A percentile compares a stretch with the other conserved stretches of the same genome.
phyloP scores from a whole-genome alignment of 2,888 invertebrate species.

The Chrysolina americana region DNA sequence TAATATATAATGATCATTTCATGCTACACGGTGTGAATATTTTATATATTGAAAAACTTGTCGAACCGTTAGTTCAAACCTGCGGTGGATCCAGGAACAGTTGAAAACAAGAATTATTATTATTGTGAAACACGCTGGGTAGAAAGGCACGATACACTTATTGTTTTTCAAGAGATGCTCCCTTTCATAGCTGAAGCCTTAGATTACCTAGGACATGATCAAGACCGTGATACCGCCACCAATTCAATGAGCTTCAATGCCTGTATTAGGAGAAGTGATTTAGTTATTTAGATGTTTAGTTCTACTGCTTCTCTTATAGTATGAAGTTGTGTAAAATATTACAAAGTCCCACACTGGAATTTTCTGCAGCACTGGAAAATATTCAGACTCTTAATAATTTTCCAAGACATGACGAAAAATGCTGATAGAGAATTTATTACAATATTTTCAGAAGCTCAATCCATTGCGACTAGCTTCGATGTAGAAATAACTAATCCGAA shows the following conservation, averaged over 20 bases:
- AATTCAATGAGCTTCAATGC: neutral
- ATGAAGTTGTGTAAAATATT: neutral
- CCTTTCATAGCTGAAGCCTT: neutral
- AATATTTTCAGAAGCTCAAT: no score
- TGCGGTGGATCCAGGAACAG: neutral
- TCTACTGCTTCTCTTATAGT: neutral
- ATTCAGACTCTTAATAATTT: neutral
- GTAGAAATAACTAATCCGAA: no score
- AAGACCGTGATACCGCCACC: neutral
- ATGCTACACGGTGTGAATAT: no score
- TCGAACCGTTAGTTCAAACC: no score
- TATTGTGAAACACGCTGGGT: neutral
- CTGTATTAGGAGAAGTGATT: neutral
- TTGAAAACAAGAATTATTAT: neutral
- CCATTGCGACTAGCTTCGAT: no score
- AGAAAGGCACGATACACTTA: neutral
- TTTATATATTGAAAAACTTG: no score
- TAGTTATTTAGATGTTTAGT: neutral
- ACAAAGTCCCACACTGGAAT: neutral
- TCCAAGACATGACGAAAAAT: neutral
- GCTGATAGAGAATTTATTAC: neutral
- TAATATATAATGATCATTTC: slow-evolving; percentile 1
- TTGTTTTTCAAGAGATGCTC: neutral
- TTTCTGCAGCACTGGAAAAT: neutral
- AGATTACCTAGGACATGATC: neutral